Base-by-base conservation (phyloP, 2,888 invertebrate species). In the Coenonympha arcania region DNA sequence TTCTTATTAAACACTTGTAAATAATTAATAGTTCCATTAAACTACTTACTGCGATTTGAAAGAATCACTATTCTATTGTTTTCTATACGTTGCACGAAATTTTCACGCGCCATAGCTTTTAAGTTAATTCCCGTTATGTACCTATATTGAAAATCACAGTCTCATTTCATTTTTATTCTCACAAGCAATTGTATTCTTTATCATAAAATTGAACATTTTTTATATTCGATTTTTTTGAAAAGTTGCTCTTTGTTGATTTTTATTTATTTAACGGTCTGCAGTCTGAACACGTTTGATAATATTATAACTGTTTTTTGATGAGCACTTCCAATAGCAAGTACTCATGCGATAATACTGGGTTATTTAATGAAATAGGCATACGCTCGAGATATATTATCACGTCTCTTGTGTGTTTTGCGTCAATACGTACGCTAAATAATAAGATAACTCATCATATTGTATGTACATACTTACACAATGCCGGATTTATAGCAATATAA, bases 381-480 rank as follows among this genome's bases (percentile, higher is more conserved):
- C 15, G 22, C 11, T 22, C 28, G n/a, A 34, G 26, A 48, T 26
- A 19, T 41, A 45, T 51, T 54, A 54, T 36, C 54, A 37, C 41
- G n/a, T 41, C 9, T 24, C 28, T 43, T 39, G 26, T 40, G 30
- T 31, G 31, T 31, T 26, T 30, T 37, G 34, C 50, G 48, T 48
- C 48, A 48, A 24, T 37, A 31, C 20, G 39, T 31, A 33, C 30
- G 50, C 54, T 54, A 54, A 54, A 48, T 40, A 45, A 45, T 47
- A 48, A 46, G 41, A 48, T 48, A 51, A 53, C 45, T 51, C 6
- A 3, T 20, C 15, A n/a, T n/a, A n/a, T n/a, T n/a, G n/a, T n/a
- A n/a, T n/a, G n/a, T n/a, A n/a, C n/a, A n/a, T n/a, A n/a, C n/a
- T 33, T 30, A 45, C 33, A 54, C 44, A 54, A 54, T 47, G 40